Percentiles rank a stretch among this genome's conserved stretches.
Conservation (phyloP, 2,797 vertebrate species). For the Coendou prehensilis region DNA sequence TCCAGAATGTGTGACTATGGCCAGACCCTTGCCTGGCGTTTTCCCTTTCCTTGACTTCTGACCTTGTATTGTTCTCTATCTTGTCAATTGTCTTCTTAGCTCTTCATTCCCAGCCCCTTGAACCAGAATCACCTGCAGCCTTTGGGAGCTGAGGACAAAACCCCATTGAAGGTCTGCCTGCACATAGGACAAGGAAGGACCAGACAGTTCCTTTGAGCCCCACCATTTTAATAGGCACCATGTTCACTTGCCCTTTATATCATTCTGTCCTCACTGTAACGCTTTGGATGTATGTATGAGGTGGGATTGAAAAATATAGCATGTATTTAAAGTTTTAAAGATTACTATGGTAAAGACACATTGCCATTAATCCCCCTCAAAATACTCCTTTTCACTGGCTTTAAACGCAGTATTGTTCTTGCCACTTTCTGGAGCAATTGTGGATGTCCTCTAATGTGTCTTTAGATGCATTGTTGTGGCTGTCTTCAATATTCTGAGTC, state of each 20-base stretch:
- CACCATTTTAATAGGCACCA: rapidly evolving
- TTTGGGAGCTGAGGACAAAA: neutral
- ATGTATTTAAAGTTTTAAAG: neutral
- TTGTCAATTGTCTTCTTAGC: neutral
- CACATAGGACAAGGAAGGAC: neutral
- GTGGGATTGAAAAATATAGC: neutral
- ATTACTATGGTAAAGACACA: neutral
- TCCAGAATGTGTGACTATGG: neutral
- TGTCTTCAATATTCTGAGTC: neutral
- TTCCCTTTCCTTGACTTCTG: neutral
- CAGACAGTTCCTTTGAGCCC: neutral
- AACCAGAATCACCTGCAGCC: neutral
- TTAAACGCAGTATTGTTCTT: neutral
- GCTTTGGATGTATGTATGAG: neutral
- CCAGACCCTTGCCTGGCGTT: neutral
- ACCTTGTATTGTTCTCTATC: neutral
- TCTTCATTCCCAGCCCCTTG: neutral
- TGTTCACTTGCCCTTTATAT: neutral
- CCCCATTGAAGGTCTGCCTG: neutral
- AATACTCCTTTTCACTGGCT: neutral
- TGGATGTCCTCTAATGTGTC: neutral
- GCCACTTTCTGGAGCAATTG: neutral
- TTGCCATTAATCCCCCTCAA: neutral
- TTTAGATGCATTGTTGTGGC: neutral
- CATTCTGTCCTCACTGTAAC: neutral